phyloP scores from a whole-genome alignment of 2,113 vertebrate species.

The Forbesichthys agassizii region DNA sequence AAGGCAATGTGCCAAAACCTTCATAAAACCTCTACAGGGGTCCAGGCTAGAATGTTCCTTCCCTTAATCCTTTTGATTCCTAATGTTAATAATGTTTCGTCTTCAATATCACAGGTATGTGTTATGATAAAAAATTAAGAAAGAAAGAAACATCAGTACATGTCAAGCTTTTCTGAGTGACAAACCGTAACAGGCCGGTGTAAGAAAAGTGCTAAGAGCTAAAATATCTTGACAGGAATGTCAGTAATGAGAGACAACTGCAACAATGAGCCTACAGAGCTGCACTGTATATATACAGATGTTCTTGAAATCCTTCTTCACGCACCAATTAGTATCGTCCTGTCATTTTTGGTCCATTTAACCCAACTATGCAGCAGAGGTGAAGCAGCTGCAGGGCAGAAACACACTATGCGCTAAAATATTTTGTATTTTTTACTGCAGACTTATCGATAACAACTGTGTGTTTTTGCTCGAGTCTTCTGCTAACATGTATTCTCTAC shows the following conservation, averaged over 20 bases:
- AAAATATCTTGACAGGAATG: slow-evolving; percentile 54
- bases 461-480: slow-evolving; percentile 26
- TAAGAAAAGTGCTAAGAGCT: slow-evolving; percentile 28
- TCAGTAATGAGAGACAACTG: slow-evolving; percentile 46
- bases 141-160: slow-evolving; percentile 1
- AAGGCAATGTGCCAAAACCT: slow-evolving; percentile 30
- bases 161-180: slow-evolving; percentile 12
- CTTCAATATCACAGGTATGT: slow-evolving; percentile 14
- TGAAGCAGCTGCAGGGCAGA: slow-evolving; percentile 36
- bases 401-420: neutral
- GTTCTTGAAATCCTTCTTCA: slow-evolving; percentile 31
- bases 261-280: slow-evolving; percentile 44
- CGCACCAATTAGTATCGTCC: slow-evolving; percentile 9
- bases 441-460: slow-evolving; percentile 11
- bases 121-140: neutral
- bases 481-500: slow-evolving; percentile 26
- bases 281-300: slow-evolving; percentile 55
- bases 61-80: slow-evolving; percentile 22
- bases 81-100: slow-evolving; percentile 7
- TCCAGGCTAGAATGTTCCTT: slow-evolving; percentile 28
- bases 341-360: neutral
- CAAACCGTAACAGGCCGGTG: slow-evolving; percentile 4
- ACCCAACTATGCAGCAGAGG: slow-evolving; percentile 3
- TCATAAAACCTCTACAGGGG: slow-evolving; percentile 27
- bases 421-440: slow-evolving; percentile 11